Conservation (phyloP, 1,140 invertebrate genomes). For the Dolichoris vasculosae region DNA sequence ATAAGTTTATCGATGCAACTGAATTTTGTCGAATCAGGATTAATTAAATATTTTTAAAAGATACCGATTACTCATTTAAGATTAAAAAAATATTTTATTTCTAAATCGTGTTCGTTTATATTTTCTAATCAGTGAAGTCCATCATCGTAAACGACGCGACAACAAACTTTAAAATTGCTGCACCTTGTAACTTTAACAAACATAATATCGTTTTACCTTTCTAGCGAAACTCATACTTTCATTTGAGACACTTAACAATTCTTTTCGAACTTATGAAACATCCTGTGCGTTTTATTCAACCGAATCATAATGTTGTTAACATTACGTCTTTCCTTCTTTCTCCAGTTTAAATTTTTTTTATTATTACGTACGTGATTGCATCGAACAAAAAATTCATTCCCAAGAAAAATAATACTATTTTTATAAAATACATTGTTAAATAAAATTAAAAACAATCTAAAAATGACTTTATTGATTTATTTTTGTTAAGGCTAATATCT, state of each 20-base stretch:
- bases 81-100: not conserved
- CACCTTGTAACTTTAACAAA: constrained; percentile 22
- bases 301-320: not conserved
- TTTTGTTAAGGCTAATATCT: constrained; percentile 19
- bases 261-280: not conserved
- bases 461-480: not conserved
- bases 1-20: too few species aligned
- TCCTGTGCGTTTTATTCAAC: constrained; percentile 22
- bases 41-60: not conserved
- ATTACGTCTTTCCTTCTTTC: constrained; percentile 4
- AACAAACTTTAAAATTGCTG: not conserved
- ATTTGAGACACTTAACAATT: constrained; percentile 12
- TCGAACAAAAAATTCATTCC: not conserved
- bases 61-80: not conserved
- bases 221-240: constrained; percentile 24
- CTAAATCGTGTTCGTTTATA: not conserved
- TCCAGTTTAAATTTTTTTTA: not conserved
- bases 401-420: not conserved
- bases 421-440: not conserved
- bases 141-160: not conserved
- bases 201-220: not conserved
- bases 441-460: constrained; percentile 11
- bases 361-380: not conserved
- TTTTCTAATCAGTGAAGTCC: constrained; percentile 9
- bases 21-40: too few species aligned